A percentile compares a stretch with the other conserved stretches of the same genome.
Evolutionary conservation across 2,888 invertebrate genomes (phyloP).

Genomic region (Dione vanillae): DNA sequence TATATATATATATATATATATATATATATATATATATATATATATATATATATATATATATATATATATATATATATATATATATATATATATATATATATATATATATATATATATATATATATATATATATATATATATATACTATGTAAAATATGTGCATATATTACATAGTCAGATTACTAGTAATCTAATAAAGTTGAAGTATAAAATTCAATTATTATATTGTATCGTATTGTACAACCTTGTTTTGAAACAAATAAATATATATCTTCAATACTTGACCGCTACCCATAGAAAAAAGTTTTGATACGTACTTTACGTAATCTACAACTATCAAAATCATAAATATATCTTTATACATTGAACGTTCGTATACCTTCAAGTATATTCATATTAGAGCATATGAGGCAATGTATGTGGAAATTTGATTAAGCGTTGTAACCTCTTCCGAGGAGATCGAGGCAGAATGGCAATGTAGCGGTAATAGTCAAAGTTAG

Average conservation of each 20-base stretch:
- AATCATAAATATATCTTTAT: background rate
- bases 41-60: too few species aligned
- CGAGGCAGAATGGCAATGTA: slow-evolving; percentile 47
- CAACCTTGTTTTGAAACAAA: slow-evolving; percentile 44
- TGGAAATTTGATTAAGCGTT: slow-evolving; percentile 8
- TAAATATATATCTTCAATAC: slow-evolving; percentile 50
- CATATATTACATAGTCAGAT: too few species aligned
- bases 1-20: too few species aligned
- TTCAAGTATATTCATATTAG: background rate
- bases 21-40: too few species aligned
- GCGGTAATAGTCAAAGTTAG: slow-evolving; percentile 67
- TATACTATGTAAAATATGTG: too few species aligned
- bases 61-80: too few species aligned
- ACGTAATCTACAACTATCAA: background rate
- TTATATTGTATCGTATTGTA: background rate
- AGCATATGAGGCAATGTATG: slow-evolving; percentile 42
- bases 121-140: too few species aligned
- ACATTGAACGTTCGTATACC: slow-evolving; percentile 14
- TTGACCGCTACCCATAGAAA: slow-evolving; percentile 46
- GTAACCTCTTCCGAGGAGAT: slow-evolving; percentile 23
- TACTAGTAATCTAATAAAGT: too few species aligned
- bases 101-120: too few species aligned
- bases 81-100: too few species aligned
- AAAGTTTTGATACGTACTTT: slow-evolving; percentile 49
- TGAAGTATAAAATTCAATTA: background rate